Evolutionary conservation across 2,113 vertebrate species (phyloP), one percentile per base, ranked within the genome.

Genomic region (Myotis brandtii): DNA sequence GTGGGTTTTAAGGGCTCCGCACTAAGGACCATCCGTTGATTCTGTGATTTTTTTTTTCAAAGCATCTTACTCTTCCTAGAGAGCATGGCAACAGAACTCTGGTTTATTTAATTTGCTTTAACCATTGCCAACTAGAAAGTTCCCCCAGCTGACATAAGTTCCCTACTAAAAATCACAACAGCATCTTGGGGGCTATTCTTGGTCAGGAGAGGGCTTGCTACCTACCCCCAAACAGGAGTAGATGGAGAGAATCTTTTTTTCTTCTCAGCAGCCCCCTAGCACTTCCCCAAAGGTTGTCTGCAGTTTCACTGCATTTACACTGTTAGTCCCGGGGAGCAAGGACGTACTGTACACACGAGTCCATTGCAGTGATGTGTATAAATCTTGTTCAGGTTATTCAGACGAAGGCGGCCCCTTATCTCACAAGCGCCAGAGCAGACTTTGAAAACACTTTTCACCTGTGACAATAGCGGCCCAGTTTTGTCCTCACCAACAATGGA

Each of bases 371-470:
- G 67, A 95, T 69, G 96, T 91, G 93, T 93, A 93, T 98, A 98
- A 97, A 97, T 97, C 96, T 97, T 87, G 86, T 75, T 85, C 93
- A 52, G 76, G 96, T 91, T 96, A 89, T 95, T 95, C 90, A 79
- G 88, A 94, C 87, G 23, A 87, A 96, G 91, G 93, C 95, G 84
- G 91, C 46, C 56, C 90, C 95, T 96, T 98, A 97, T 97, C 97
- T 95, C 96, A 97, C 92, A 96, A 95, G 86, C 73, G 91, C 91
- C 94, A 94, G 94, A 91, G 79, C 82, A 91, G 95, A 97, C 83
- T 96, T 91, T 46, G 46, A 92, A 96, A 92, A 94, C 95, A 95
- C 96, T 97, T 96, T 97, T 97, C 93, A 95, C 96, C 95, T 95
- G 89, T 95, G 96, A 97, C 97, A 96, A 95, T 62, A 95, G 94